Percentiles rank a stretch among this genome's conserved stretches.
These are phyloP conservation scores for Ormyrus nitidulus DNA, from an alignment of 2,888 invertebrate genomes.

Conservation along the genomic window DNA sequence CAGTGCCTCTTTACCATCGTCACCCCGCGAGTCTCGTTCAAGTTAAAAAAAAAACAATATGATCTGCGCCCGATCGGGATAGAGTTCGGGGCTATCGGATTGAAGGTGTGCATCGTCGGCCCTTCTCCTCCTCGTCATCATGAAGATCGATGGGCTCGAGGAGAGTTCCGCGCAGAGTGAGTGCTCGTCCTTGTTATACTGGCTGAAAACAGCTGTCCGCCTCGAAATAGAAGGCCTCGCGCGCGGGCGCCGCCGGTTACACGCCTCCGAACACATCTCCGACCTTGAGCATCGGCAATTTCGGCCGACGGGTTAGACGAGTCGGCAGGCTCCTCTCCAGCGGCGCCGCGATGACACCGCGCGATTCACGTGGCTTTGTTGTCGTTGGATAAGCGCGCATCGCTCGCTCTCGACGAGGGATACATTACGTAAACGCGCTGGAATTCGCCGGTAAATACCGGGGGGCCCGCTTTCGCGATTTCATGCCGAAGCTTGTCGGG, in stretches of 20 bases:
- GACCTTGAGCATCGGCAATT: too few species aligned
- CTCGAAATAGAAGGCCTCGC: slow-evolving; percentile 26
- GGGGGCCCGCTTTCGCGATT: not conserved
- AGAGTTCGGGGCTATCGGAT: slow-evolving; percentile 27
- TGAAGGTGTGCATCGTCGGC: slow-evolving; percentile 14
- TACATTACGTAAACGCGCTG: not conserved
- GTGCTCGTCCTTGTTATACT: slow-evolving; percentile 44
- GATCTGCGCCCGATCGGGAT: not conserved
- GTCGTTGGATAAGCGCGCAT: slow-evolving; percentile 26
- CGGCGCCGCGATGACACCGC: not conserved
- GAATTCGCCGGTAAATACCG: not conserved
- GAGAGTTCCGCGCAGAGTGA: slow-evolving; percentile 61
- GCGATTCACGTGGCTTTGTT: slow-evolving; percentile 50
- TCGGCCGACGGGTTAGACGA: too few species aligned
- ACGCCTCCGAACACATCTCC: too few species aligned
- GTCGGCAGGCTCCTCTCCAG: not conserved
- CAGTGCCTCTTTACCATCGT: too few species aligned
- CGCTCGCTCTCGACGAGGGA: not conserved
- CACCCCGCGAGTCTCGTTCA: too few species aligned
- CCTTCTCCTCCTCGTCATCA: slow-evolving; percentile 53
- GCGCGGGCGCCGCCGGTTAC: not conserved
- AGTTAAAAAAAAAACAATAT: not conserved
- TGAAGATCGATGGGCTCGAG: slow-evolving; percentile 65
- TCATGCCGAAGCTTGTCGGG: not conserved
- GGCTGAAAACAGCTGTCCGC: not conserved